Percentiles rank a stretch among this genome's conserved stretches.
phyloP scores from a whole-genome alignment of 2,888 invertebrate species.

The Laspeyria flexula region DNA sequence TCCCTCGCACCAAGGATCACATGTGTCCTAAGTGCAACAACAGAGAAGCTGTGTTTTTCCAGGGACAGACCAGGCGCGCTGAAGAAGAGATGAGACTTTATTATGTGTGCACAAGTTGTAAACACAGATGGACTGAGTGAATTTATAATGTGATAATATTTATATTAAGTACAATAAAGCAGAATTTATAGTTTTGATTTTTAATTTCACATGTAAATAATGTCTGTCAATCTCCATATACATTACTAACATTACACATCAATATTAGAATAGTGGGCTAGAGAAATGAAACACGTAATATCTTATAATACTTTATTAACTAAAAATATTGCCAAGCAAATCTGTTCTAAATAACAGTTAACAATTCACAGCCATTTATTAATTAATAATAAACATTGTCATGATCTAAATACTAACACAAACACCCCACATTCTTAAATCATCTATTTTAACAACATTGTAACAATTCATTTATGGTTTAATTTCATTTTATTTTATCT shows the following conservation, averaged over 20 bases:
- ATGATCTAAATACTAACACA: conserved; percentile 37
- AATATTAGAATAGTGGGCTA: not conserved
- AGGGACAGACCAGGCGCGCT: conserved; percentile 97
- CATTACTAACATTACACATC: too few species aligned
- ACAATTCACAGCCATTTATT: conserved; percentile 84
- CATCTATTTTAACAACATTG: conserved; percentile 20
- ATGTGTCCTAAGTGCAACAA: conserved; percentile 98
- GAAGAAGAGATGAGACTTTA: conserved; percentile 99
- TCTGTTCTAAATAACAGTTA: conserved; percentile 76
- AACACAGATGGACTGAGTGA: conserved; percentile 98
- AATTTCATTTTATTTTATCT: not conserved
- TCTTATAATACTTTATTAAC: conserved; percentile 67
- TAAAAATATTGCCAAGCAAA: conserved; percentile 79
- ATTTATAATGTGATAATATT: conserved; percentile 36
- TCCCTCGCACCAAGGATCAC: conserved; percentile 99
- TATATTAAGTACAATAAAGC: conserved; percentile 44
- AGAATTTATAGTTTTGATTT: conserved; percentile 6
- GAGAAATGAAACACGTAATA: conserved; percentile 27
- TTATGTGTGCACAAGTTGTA: conserved; percentile 98
- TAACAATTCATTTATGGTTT: conserved; percentile 9
- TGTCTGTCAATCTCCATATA: too few species aligned
- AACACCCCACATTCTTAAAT: conserved; percentile 7
- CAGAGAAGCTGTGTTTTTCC: conserved; percentile 98
- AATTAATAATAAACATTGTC: conserved; percentile 56
- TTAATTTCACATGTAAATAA: not conserved